Evolutionary conservation across 2,888 invertebrate species (phyloP).

Genomic region (Cephus spinipes): DNA sequence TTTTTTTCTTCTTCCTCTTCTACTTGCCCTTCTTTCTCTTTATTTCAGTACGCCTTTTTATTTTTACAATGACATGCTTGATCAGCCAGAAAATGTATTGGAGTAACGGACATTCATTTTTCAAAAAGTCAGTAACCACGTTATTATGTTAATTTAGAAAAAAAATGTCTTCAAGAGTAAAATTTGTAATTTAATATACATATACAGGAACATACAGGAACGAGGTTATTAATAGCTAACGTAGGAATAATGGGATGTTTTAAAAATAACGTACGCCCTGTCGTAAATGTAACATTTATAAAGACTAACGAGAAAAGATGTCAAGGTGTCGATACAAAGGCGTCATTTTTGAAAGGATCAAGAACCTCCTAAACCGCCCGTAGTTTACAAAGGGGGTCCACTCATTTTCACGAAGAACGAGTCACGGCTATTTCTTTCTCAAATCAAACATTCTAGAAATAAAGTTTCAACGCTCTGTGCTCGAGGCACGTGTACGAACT

Average conservation of each 20-base stretch:
- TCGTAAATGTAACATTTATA: background rate
- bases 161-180: background rate
- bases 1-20: background rate
- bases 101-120: background rate
- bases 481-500: conserved; percentile 31
- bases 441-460: conserved; percentile 65
- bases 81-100: background rate
- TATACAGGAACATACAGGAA: too few relatives aligned
- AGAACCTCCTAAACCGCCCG: conserved; percentile 58
- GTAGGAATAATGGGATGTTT: background rate
- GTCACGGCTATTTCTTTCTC: conserved; percentile 60
- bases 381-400: conserved; percentile 45
- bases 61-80: background rate
- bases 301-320: background rate
- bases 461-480: conserved; percentile 51
- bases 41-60: background rate
- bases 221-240: background rate
- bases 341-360: conserved; percentile 39
- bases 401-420: conserved; percentile 30
- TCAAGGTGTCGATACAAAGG: background rate
- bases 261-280: background rate
- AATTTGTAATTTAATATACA: background rate
- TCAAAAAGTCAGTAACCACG: background rate
- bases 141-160: background rate
- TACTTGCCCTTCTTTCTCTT: background rate